Base-by-base conservation (phyloP, 37 sponge, comb jelly and placozoan genomes). In the Chondrilla cf. caribensis region DNA sequence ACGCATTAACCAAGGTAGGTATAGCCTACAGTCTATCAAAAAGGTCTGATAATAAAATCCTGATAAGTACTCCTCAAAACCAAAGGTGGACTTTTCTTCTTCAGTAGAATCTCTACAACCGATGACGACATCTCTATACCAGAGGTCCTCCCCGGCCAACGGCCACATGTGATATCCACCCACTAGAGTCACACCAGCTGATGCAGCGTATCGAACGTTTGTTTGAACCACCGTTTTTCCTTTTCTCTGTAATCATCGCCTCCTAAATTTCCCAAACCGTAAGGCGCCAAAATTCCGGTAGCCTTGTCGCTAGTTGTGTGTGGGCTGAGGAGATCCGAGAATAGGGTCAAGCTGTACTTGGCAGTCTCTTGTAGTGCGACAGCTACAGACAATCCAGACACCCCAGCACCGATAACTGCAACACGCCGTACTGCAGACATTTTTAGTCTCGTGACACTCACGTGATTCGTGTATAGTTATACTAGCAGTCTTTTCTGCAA, bases 341-440 rank as follows among this genome's bases (percentile, higher is more conserved):
- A 25, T 0, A 90, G 11, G 11, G 84, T 86, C 40, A 90, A 40
- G 2, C 36, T 36, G 17, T 18, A 35, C 38, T 38, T 36, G 25
- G 79, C 41, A 57, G 21, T 31, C 17, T 86, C 60, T 0, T 14
- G 24, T 0, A 90, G 73, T 32, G 58, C 41, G 5, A 39, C 2
- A 37, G 81, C 84, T 2, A 81, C 78, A 25, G 87, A 83, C 15
- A 86, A 70, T 17, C 91, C 91, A 44, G 80, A 79, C 17, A 83
- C 78, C 14, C 91, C 91, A 28, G 91, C 91, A 9, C 91, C 91
- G 0, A 90, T 77, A 0, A 86, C 87, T 26, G 76, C 90, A 31
- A 89, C 82, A 29, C 70, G 33, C 26, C 25, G 44, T 17, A 3
- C 7, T 21, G 76, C 38, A 26, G 68, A 26, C 68, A 67, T 67